Percentiles rank a stretch among this genome's conserved stretches.
These are phyloP conservation scores for Gadopsis marmoratus DNA, from an alignment of 2,797 vertebrate species.

Conservation along the genomic window DNA sequence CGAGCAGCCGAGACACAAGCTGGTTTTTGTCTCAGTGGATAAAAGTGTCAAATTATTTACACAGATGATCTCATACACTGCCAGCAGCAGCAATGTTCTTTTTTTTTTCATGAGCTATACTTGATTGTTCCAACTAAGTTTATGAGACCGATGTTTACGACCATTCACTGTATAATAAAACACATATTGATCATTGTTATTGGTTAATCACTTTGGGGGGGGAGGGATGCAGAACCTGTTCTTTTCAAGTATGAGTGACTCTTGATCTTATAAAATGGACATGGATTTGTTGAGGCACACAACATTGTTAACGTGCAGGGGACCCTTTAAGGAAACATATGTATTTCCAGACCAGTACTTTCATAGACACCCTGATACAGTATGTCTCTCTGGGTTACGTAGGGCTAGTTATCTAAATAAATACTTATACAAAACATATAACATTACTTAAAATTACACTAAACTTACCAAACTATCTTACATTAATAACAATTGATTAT, in stretches of 20 bases:
- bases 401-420: neutral
- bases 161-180: slow-evolving; percentile 90
- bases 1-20: slow-evolving; percentile 88
- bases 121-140: slow-evolving; percentile 89
- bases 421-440: neutral
- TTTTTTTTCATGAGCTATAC: slow-evolving; percentile 86
- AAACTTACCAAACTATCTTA: neutral
- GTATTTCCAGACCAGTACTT: neutral
- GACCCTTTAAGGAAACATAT: slow-evolving; percentile 1
- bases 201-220: slow-evolving; percentile 35
- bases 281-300: neutral
- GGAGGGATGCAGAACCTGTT: neutral
- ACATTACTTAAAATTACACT: neutral
- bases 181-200: slow-evolving; percentile 38
- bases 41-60: slow-evolving; percentile 88
- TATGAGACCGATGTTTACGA: slow-evolving; percentile 91
- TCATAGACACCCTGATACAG: neutral
- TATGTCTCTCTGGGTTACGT: neutral
- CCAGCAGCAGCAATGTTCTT: slow-evolving; percentile 82
- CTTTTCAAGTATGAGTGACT: slow-evolving; percentile 14
- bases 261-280: slow-evolving; percentile 1
- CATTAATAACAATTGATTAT: neutral
- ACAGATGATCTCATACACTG: slow-evolving; percentile 90
- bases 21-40: slow-evolving; percentile 89
- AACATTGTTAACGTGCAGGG: neutral